A percentile compares a stretch with the other conserved stretches of the same genome.
Conservation (phyloP, 2,888 invertebrate species). For the Pilophorus perplexus region DNA sequence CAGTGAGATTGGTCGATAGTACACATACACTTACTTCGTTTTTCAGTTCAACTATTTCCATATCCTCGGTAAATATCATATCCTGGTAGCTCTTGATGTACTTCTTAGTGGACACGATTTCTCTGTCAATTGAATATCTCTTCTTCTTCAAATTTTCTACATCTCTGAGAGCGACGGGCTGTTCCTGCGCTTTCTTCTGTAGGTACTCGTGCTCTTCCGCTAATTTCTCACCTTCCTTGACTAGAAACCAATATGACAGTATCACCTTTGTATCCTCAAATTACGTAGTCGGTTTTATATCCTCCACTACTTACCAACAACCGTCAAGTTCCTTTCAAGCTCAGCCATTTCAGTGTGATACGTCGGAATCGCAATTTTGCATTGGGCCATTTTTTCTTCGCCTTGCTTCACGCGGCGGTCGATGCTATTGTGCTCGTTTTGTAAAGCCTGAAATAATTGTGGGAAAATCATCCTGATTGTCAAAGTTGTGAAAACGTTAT, state of each 20-base stretch:
- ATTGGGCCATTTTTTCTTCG: background rate
- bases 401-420: background rate
- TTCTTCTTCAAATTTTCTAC: constrained; percentile 10
- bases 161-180: background rate
- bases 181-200: background rate
- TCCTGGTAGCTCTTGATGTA: constrained; percentile 28
- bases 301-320: background rate
- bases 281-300: background rate
- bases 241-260: constrained; percentile 2
- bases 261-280: background rate
- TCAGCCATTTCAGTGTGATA: background rate
- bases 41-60: constrained; percentile 19
- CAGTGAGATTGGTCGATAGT: background rate
- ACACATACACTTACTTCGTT: constrained; percentile 1
- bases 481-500: background rate
- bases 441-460: background rate
- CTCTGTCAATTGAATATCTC: constrained; percentile 14
- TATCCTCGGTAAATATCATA: constrained; percentile 18
- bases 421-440: background rate
- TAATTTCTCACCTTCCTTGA: background rate
- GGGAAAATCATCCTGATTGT: background rate
- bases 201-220: constrained; percentile 20
- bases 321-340: background rate
- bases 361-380: background rate
- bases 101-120: constrained; percentile 8